These are phyloP conservation scores for Chloroceryle aenea DNA, from an alignment of 2,113 vertebrate species.

Conservation along the genomic window DNA sequence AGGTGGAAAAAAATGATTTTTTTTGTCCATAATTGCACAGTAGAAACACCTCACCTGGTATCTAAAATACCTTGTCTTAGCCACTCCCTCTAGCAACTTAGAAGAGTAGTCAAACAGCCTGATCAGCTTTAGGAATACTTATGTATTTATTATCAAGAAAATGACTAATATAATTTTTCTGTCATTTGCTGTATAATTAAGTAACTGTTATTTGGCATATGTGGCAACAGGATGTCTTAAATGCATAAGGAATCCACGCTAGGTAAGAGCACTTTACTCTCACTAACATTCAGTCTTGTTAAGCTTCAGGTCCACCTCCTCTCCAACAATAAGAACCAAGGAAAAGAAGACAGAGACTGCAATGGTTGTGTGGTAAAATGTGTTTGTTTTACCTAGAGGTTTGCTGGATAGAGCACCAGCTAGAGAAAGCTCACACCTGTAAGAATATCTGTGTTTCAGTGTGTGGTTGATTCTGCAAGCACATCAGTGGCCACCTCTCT, in stretches of 20 bases:
- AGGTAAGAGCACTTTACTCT: not conserved
- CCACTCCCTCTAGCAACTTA: not conserved
- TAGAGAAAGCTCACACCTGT: not conserved
- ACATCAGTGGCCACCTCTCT: not conserved
- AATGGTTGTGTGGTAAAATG: rapidly evolving
- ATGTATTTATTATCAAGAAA: not conserved
- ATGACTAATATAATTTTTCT: not conserved
- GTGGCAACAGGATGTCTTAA: not conserved
- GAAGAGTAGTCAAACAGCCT: not conserved
- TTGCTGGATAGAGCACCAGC: not conserved
- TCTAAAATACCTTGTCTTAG: not conserved
- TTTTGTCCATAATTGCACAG: not conserved
- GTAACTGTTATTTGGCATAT: not conserved
- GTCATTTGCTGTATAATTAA: not conserved
- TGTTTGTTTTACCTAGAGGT: not conserved
- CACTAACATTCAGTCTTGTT: not conserved
- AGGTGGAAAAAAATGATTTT: not conserved
- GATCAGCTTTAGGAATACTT: not conserved
- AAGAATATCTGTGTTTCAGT: not conserved
- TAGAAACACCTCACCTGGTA: not conserved
- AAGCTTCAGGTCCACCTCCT: not conserved
- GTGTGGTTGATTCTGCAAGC: not conserved
- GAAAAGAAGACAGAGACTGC: not conserved
- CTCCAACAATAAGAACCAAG: not conserved
- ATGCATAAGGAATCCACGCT: not conserved